Evolutionary conservation across 2,797 vertebrate species (phyloP).

Genomic region (Cirrhinus mrigala): DNA sequence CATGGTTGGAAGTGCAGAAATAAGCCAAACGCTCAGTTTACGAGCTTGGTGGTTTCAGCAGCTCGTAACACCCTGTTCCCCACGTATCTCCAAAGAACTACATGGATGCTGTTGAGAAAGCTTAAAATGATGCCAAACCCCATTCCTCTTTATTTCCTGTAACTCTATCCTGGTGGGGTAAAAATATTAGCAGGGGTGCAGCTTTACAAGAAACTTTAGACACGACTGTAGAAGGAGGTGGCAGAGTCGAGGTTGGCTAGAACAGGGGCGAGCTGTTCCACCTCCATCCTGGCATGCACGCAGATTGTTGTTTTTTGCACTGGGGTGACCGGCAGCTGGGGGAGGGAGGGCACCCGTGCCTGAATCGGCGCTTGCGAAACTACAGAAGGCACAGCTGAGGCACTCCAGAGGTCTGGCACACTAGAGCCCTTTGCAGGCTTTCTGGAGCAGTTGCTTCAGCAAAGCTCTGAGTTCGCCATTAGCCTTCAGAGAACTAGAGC

Average conservation of each 20-base stretch:
- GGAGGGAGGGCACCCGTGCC: conserved; percentile 49
- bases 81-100: conserved; percentile 66
- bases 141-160: conserved; percentile 93
- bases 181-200: conserved; percentile 91
- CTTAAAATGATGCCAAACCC: conserved; percentile 84
- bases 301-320: conserved; percentile 68
- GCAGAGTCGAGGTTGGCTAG: conserved; percentile 77
- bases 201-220: conserved; percentile 83
- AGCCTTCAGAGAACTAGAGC: conserved; percentile 76
- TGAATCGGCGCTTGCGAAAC: conserved; percentile 74
- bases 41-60: conserved; percentile 53
- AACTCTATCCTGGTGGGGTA: conserved; percentile 92
- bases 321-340: conserved; percentile 52
- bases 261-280: conserved; percentile 73
- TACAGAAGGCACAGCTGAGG: conserved; percentile 77
- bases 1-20: conserved; percentile 22
- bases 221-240: conserved; percentile 74
- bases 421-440: conserved; percentile 57
- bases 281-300: conserved; percentile 73
- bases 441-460: conserved; percentile 42
- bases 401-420: conserved; percentile 73
- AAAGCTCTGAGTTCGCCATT: conserved; percentile 71
- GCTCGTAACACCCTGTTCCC: conserved; percentile 52
- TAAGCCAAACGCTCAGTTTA: conserved; percentile 31
- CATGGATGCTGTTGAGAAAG: conserved; percentile 79